Evolutionary conservation across 2,888 invertebrate genomes (phyloP).

Genomic region (Agrenia bidenticulata): DNA sequence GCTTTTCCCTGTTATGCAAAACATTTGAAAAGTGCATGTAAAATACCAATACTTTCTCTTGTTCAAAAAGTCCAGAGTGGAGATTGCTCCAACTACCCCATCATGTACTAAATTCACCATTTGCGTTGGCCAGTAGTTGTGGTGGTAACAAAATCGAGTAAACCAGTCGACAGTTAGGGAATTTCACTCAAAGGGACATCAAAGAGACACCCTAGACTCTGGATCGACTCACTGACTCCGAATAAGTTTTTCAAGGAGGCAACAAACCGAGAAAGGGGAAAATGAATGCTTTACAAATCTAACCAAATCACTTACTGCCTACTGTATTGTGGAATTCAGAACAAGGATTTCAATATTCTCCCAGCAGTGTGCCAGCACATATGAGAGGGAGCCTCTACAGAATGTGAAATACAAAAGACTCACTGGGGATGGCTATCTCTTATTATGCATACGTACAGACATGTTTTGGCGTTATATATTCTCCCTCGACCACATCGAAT

Average conservation of each 20-base stretch:
- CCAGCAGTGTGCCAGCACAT: background rate
- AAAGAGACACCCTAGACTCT: conserved; percentile 40
- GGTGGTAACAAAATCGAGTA: background rate
- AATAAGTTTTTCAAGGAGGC: conserved; percentile 18
- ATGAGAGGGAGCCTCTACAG: background rate
- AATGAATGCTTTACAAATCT: conserved; percentile 35
- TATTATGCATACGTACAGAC: background rate
- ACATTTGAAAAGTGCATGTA: conserved; percentile 2
- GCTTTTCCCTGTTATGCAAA: conserved; percentile 1
- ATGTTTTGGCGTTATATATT: background rate
- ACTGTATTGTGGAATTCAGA: background rate
- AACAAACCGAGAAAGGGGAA: conserved; percentile 32
- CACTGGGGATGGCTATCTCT: background rate
- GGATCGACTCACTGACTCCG: conserved; percentile 30
- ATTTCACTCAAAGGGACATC: conserved; percentile 52
- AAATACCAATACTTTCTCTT: no score
- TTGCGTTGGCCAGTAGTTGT: no score
- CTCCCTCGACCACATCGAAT: conserved; percentile 4
- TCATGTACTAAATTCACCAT: no score
- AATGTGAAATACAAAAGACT: conserved; percentile 2
- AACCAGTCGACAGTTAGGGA: conserved; percentile 43
- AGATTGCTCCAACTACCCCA: no score
- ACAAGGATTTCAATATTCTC: background rate
- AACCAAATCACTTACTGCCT: conserved; percentile 25
- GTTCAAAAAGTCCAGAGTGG: no score